Evolutionary conservation across 1,140 invertebrate species (phyloP).

Genomic region (Liolophura sinensis): DNA sequence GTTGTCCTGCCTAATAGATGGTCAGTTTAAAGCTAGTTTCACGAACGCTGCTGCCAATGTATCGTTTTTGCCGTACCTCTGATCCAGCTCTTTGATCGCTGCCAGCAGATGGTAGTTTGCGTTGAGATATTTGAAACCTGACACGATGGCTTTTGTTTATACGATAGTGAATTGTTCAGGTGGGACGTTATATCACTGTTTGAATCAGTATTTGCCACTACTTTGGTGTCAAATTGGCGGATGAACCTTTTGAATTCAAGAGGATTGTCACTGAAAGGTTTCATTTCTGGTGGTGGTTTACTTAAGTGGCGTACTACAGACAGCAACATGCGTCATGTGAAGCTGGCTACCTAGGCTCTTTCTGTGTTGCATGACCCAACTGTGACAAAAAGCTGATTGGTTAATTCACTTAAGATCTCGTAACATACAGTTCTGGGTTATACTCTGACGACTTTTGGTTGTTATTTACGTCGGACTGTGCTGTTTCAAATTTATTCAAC

Average conservation of each 20-base stretch:
- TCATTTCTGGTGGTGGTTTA: constrained; percentile 15
- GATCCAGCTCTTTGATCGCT: constrained; percentile 10
- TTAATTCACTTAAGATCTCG: too few relatives aligned
- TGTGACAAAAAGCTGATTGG: too few relatives aligned
- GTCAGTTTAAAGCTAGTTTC: constrained; percentile 20
- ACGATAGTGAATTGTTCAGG: constrained; percentile 19
- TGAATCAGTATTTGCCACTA: constrained; percentile 12
- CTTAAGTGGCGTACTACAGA: too few relatives aligned
- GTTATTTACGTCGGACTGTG: too few relatives aligned
- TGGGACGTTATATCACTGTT: constrained; percentile 12
- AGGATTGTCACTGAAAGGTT: constrained; percentile 17
- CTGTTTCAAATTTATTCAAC: too few relatives aligned
- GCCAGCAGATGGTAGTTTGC: constrained; percentile 13
- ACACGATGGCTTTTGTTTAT: constrained; percentile 16
- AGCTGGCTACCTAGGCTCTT: too few relatives aligned
- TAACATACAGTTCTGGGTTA: too few relatives aligned
- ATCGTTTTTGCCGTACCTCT: constrained; percentile 21
- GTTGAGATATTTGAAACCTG: constrained; percentile 12
- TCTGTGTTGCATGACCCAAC: too few relatives aligned
- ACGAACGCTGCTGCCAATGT: constrained; percentile 21
- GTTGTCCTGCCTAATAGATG: constrained; percentile 11
- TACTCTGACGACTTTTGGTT: too few relatives aligned
- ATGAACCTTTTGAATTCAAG: constrained; percentile 16
- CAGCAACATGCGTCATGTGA: too few relatives aligned
- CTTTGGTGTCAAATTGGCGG: constrained; percentile 17